These are phyloP conservation scores for Ditula angustiorana DNA, from an alignment of 2,888 invertebrate genomes.

Conservation along the genomic window DNA sequence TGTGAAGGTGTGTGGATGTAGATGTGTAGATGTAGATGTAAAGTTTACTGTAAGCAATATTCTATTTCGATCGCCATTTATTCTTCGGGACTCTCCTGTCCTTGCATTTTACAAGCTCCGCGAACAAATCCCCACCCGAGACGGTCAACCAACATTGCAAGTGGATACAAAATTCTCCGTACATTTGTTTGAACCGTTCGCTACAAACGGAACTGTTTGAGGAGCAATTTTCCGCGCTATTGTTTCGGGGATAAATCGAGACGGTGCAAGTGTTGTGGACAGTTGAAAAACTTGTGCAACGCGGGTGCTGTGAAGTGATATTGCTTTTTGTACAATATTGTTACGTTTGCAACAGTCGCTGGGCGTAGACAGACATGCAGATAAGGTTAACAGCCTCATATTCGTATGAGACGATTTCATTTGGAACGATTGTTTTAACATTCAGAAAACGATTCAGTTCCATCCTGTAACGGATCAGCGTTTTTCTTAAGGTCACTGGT, in stretches of 20 bases:
- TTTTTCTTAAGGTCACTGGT: too few species aligned
- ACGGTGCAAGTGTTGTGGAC: slow-evolving; percentile 19
- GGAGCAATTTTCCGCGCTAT: slow-evolving; percentile 22
- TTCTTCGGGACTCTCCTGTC: not conserved
- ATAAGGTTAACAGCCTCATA: too few species aligned
- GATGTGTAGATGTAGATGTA: too few species aligned
- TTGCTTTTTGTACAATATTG: not conserved
- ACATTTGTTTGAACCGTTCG: slow-evolving; percentile 9
- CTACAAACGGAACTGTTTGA: slow-evolving; percentile 15
- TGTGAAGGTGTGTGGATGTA: too few species aligned
- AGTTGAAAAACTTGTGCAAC: slow-evolving; percentile 8
- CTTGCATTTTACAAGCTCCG: not conserved
- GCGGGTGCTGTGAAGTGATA: slow-evolving; percentile 8
- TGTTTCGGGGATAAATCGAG: slow-evolving; percentile 23
- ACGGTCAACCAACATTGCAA: slow-evolving; percentile 5
- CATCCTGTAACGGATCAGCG: too few species aligned
- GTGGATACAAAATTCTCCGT: not conserved
- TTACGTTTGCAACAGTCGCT: not conserved
- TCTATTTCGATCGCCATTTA: not conserved
- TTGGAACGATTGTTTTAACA: not conserved
- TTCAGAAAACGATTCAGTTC: too few species aligned
- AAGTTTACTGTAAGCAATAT: too few species aligned
- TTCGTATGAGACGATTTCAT: not conserved
- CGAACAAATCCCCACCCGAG: not conserved
- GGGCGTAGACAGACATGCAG: not conserved